phyloP scores from a whole-genome alignment of 2,797 vertebrate genomes.

The Sibirionetta formosa region DNA sequence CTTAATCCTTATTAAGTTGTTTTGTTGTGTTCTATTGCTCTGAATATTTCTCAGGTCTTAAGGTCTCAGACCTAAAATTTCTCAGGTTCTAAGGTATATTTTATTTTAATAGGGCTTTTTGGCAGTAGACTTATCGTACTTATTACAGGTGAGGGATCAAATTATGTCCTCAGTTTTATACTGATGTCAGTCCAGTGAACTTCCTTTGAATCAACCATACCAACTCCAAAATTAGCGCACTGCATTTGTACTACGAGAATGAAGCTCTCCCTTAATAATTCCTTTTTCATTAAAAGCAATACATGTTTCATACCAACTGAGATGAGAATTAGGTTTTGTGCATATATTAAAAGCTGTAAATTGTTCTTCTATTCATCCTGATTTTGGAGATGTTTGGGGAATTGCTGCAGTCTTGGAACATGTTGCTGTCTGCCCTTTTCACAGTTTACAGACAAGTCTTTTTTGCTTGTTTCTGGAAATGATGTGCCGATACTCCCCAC shows the following conservation, averaged over 20 bases:
- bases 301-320: background rate
- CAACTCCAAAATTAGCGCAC: background rate
- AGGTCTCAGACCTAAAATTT: too few relatives aligned
- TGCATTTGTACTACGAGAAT: background rate
- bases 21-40: background rate
- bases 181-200: background rate
- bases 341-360: background rate
- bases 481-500: background rate
- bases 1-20: background rate
- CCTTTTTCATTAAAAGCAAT: background rate
- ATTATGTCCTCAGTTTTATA: background rate
- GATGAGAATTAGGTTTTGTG: background rate
- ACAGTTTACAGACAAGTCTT: background rate
- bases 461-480: background rate
- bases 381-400: background rate
- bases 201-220: background rate
- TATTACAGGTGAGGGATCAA: background rate
- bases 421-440: background rate
- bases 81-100: background rate
- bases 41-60: background rate
- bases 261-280: background rate
- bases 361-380: background rate
- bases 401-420: background rate
- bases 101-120: constrained; percentile 4
- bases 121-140: background rate